Evolutionary conservation across 2,888 invertebrate species (phyloP), one percentile per base, ranked within the genome.

Genomic region (Polydrusus pterygomalis): DNA sequence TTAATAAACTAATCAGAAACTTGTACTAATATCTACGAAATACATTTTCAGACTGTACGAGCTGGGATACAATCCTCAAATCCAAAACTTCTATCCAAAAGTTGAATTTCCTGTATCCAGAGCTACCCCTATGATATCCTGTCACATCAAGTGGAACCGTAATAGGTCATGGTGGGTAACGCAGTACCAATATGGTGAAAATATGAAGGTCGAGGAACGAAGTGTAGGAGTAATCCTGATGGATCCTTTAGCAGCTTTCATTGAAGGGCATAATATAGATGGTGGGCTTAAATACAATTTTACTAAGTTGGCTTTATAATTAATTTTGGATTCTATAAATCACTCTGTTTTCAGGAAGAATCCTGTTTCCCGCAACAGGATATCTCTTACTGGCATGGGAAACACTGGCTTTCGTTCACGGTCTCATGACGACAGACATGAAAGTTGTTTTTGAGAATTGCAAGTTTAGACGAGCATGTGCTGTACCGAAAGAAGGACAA

Each of bases 61-160:
- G 79, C 89, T 90, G 34, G 98, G 98, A 1, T 84, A 94, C 68
- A 93, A 94, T 82, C 91, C 95, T 0, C 91, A 93, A 77, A 86
- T 97, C 3, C 90, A 93, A 0, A 92, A 92, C 69, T 88, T 98
- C 49, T 97, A 96, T 87, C 95, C 96, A 0, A 86, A 89, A 30
- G 89, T 96, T 0, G 84, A 91, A 54, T 96, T 92, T 87, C 98
- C 98, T 0, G 97, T 98, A 0, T 94, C 96, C 0, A 91, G 93
- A 63, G 83, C 82, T 8, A 85, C 85, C 5, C 81, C 81, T 7
- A 85, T 84, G 84, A 83, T 85, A 10, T 91, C 96, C 0, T 94
- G 96, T 2, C 88, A 95, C 1, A 91, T 98, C n/a, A 91, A 91
- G 79, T 98, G 97, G 97, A 95, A 97, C 80, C 97, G 98, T 83